phyloP scores from a whole-genome alignment of 1,140 invertebrate species.

The Bactericera cockerelli region DNA sequence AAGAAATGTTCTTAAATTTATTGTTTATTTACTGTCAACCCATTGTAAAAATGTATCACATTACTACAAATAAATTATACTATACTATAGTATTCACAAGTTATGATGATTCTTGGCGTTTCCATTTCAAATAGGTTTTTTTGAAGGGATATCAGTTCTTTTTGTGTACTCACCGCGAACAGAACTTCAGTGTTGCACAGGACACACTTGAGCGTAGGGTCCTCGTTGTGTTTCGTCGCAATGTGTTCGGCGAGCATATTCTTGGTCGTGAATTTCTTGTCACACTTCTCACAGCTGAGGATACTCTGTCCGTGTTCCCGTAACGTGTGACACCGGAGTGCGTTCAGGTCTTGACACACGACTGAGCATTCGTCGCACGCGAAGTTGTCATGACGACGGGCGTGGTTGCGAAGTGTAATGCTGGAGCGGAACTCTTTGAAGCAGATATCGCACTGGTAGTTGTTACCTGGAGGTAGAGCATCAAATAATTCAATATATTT shows the following conservation, averaged over 20 bases:
- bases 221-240: not conserved
- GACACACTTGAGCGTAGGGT: not conserved
- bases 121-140: too few species aligned
- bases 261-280: not conserved
- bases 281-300: not conserved
- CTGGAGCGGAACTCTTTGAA: slow-evolving; percentile 1
- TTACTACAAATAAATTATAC: too few species aligned
- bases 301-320: not conserved
- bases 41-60: too few species aligned
- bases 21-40: too few species aligned
- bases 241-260: not conserved
- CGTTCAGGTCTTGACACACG: not conserved
- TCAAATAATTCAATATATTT: too few species aligned
- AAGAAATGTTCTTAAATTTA: too few species aligned
- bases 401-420: not conserved
- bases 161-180: too few species aligned
- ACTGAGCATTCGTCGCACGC: not conserved
- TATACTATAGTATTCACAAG: too few species aligned
- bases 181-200: not conserved
- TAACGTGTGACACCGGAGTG: not conserved
- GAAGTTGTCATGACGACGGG: not conserved
- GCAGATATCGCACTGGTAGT: not conserved
- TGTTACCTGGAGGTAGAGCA: not conserved
- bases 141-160: too few species aligned
- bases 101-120: too few species aligned